Base-by-base conservation (phyloP, 2,113 vertebrate species). In the Tachysurus vachellii region DNA sequence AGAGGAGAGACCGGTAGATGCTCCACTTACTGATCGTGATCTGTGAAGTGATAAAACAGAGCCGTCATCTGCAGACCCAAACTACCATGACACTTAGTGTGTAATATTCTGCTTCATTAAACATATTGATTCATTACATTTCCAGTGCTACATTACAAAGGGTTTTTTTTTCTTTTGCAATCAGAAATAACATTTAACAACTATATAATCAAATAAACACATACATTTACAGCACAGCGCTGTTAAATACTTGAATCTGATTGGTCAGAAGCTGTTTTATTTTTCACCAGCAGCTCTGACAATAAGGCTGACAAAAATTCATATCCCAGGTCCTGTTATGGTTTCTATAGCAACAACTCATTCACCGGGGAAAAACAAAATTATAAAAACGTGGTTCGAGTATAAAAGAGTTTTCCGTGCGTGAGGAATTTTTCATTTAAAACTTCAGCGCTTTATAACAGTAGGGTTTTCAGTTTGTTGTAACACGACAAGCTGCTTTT, bases 11-110 rank as follows among this genome's bases (percentile, higher is more conserved):
- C 97, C 97, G 0, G 96, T 97, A 17, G 97, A 98, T 0, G 97
- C 97, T 86, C 97, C 97, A 26, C 97, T 98, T 88, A 98, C 97
- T 5, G 97, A 97, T 44, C 97, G 96, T 89, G 97, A 98, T 93
- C 97, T 98, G 17, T 36, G 71, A 81, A 61, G 17, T 11, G 19
- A 80, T 71, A 31, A 42, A 44, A 12, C 23, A 50, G 28, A 61
- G 36, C 79, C 16, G 13, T 62, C 21, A 62, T 16, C 54, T 36
- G 14, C n/a, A 54, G 6, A 17, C 47, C n/a, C 0, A 42, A 42
- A 36, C 31, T 70, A 42, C 68, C 68, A 7, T 5, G 1, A 23
- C 73, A 77, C 10, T n/a, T 44, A 50, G 44, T 50, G 44, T n/a
- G 7, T 50, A 50, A n/a, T 12, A 53, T 50, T 56, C 10, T 17